Base-by-base conservation (phyloP, 2,797 vertebrate genomes). In the Delichon dasypus region DNA sequence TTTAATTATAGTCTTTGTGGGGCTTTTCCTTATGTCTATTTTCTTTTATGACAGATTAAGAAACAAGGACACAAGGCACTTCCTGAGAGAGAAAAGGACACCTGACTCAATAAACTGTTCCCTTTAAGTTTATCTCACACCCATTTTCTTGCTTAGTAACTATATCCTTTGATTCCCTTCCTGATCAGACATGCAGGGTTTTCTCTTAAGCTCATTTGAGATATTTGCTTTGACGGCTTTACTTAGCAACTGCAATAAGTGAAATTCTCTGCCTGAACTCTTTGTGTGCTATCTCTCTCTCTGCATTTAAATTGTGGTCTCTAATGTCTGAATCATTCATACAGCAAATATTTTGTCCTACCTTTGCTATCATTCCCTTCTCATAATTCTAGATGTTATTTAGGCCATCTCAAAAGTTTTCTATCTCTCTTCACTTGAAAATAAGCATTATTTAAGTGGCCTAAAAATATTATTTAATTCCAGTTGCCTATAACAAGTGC, bases 201-300 rank as follows among this genome's bases (percentile, higher is more conserved):
- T 44, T 82, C 64, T 85, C 61, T 70, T 64, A 92, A 66, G 93
- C 25, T 93, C 70, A 85, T 85, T 78, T 91, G 51, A 90, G 72
- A 38, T 91, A 27, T 78, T 91, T 95, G n/a, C 90, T 96, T 94
- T 94, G 89, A 93, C 61, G 83, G 83, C 38, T 92, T 96, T 91
- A 82, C 91, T 90, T 91, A 89, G 89, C 91, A 96, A 82, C 74
- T 40, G 34, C 60, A 87, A 57, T 93, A 86, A 93, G 76, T 76
- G 80, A 93, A 96, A 93, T 90, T 95, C 76, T 70, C 70, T 76
- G 45, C 83, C 94, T 93, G 89, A 96, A 85, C 42, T 77, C 76
- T 85, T 70, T 86, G 32, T 90, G 55, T 64, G 32, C 38, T 84
- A 0, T 73, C 55, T 73, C 67, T 65, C 57, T 85, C 58, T 47